Base-by-base conservation (phyloP, 2,888 invertebrate species). In the Furcula furcula region DNA sequence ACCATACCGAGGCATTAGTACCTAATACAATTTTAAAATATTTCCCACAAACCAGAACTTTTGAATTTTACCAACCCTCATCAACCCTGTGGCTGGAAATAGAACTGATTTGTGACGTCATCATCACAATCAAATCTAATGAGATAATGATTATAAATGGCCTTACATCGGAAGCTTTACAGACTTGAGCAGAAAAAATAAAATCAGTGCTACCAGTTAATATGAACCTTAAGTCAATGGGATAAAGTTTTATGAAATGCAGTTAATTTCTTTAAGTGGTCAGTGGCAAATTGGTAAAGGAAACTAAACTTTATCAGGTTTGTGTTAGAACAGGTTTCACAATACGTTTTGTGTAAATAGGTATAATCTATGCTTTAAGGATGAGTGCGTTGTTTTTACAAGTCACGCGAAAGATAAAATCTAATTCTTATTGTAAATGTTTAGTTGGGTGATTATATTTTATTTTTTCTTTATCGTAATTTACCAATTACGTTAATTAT, bases 61-160 rank as follows among this genome's bases (percentile, higher is more conserved):
- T n/a, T n/a, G n/a, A 20, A 31, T 39, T 41, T 37, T 46, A 25
- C 35, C 25, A 39, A 42, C 47, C 28, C 37, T 30, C 36, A 40
- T 45, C 57, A 46, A 34, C 18, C 40, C 42, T 42, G 29, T 44
- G 41, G 19, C 15, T 34, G 13, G 37, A 42, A 51, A 44, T 57
- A 51, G 36, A n/a, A 50, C 48, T 39, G 43, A 52, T 30, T 47
- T 33, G 48, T 62, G 48, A 53, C 57, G 52, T 59, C 55, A 65
- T 47, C 35, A 65, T 47, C 35, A 3, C 34, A 38, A 37, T 50
- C 44, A 44, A 39, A 44, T 7, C 7, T 23, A 39, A 55, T 53
- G 50, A 58, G 47, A 52, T 69, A 66, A 70, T 62, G 61, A 54
- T 60, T 59, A 69, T 64, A 57, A 65, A 67, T 46, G 60, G 58